These are phyloP conservation scores for Poicephalus gulielmi DNA, from an alignment of 2,113 vertebrate species.

Conservation along the genomic window DNA sequence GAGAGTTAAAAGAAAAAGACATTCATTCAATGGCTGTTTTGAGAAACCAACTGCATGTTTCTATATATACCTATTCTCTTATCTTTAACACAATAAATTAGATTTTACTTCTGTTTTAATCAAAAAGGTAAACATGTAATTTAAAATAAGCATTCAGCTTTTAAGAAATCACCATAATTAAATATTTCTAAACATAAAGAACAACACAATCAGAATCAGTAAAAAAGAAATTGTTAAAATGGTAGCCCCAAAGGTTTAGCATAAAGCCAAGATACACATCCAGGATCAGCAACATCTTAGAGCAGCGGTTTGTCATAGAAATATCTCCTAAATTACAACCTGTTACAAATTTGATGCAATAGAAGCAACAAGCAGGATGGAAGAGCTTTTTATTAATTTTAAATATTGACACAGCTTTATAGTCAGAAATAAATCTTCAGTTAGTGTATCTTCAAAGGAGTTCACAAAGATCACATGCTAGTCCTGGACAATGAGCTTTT, in stretches of 20 bases:
- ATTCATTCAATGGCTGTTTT: background rate
- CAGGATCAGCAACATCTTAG: background rate
- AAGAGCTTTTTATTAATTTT: background rate
- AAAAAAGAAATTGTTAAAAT: background rate
- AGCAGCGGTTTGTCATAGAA: background rate
- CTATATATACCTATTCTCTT: background rate
- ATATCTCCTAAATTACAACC: background rate
- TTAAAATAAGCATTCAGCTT: background rate
- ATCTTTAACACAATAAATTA: background rate
- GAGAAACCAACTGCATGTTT: background rate
- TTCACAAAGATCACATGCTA: background rate
- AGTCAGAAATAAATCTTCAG: background rate
- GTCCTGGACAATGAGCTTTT: background rate
- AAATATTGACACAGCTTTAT: background rate
- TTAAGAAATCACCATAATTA: background rate
- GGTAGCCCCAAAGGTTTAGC: rapidly evolving
- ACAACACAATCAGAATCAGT: background rate
- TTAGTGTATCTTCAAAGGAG: background rate
- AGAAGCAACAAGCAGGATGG: background rate
- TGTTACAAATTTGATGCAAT: background rate
- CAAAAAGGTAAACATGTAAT: background rate
- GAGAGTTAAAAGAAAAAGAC: background rate
- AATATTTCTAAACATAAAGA: background rate
- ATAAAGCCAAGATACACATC: background rate
- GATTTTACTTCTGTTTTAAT: background rate